These are phyloP conservation scores for Samia ricini DNA, from an alignment of 1,140 invertebrate genomes.

Conservation along the genomic window DNA sequence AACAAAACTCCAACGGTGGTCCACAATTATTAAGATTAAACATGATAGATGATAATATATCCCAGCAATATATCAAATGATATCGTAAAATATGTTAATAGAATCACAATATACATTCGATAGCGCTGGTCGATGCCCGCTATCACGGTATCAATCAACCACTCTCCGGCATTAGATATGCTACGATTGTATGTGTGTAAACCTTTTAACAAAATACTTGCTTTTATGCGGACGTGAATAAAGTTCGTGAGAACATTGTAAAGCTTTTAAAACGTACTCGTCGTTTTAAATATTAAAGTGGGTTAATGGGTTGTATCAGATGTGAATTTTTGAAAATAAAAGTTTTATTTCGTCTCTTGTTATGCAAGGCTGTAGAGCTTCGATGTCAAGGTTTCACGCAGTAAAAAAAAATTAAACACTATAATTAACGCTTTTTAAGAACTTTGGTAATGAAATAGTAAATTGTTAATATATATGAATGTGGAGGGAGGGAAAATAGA, in stretches of 20 bases:
- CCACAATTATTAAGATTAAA: not conserved
- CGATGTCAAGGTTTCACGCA: not conserved
- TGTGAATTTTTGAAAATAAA: not conserved
- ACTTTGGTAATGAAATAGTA: too few species aligned
- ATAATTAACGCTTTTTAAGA: not conserved
- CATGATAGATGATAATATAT: not conserved
- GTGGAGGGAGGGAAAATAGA: too few species aligned
- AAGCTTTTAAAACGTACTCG: not conserved
- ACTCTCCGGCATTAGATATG: constrained; percentile 9
- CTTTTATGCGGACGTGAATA: constrained; percentile 4
- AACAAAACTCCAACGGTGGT: not conserved
- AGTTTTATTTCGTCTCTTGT: not conserved
- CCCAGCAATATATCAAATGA: not conserved
- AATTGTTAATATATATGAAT: too few species aligned
- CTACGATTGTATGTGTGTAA: constrained; percentile 6
- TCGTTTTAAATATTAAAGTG: not conserved
- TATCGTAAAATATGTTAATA: constrained; percentile 15
- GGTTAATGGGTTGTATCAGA: not conserved
- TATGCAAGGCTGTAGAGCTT: not conserved
- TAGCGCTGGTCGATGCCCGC: not conserved
- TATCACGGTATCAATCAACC: constrained; percentile 21
- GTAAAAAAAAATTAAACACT: not conserved
- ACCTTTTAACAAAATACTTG: constrained; percentile 14
- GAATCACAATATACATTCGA: constrained; percentile 10
- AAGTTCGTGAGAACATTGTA: not conserved